These are phyloP conservation scores for Glandiceps talaboti DNA, from an alignment of 53 echinoderm and acorn worm species.

Conservation along the genomic window DNA sequence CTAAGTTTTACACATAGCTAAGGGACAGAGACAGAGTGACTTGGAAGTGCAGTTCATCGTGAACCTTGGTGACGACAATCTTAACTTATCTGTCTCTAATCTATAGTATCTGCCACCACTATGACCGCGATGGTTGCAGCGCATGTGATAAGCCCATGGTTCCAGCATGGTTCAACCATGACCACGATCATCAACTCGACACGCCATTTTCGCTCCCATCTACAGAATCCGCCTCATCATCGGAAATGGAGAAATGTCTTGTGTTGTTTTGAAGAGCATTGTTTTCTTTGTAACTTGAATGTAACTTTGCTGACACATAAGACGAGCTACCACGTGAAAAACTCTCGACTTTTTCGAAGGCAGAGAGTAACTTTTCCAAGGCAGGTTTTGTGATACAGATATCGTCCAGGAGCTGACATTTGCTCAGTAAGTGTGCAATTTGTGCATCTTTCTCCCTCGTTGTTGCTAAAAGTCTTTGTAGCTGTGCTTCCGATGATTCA, in stretches of 20 bases:
- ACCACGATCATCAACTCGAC: too few species aligned
- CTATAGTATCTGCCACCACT: too few species aligned
- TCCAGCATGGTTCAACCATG: too few species aligned
- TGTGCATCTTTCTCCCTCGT: slow-evolving; percentile 26
- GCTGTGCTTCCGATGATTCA: slow-evolving; percentile 24
- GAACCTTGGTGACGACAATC: too few species aligned
- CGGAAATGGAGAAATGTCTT: slow-evolving; percentile 39
- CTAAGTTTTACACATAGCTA: too few species aligned
- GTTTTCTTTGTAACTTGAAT: not conserved
- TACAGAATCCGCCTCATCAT: not conserved
- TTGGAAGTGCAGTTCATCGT: too few species aligned
- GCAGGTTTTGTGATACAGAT: slow-evolving; percentile 22
- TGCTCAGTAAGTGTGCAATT: slow-evolving; percentile 13
- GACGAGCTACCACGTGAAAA: not conserved
- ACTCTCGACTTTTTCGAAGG: slow-evolving; percentile 9
- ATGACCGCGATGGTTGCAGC: too few species aligned
- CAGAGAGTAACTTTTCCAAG: slow-evolving; percentile 19
- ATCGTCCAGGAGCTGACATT: slow-evolving; percentile 30
- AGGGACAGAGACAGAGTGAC: too few species aligned
- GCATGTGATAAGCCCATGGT: too few species aligned
- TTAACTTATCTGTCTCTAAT: too few species aligned
- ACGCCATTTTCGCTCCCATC: not conserved
- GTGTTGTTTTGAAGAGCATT: not conserved
- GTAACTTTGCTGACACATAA: not conserved
- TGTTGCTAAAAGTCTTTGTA: slow-evolving; percentile 14